phyloP scores from a whole-genome alignment of 2,888 invertebrate species.

The Ormyrus thymus region DNA sequence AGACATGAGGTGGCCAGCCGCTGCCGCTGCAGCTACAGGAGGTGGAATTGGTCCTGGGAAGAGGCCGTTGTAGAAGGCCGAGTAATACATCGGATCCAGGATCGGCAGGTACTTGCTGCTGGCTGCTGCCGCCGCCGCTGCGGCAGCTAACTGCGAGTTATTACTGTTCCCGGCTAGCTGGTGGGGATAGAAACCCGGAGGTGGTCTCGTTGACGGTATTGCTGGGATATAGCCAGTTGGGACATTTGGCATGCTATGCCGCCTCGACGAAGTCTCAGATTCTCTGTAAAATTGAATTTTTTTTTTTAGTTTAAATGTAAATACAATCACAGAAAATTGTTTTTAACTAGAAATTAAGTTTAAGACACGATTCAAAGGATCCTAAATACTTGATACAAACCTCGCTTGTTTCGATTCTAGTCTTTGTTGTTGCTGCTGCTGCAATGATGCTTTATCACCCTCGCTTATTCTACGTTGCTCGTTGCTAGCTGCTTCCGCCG shows the following conservation, averaged over 20 bases:
- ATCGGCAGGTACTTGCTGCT: conserved; percentile 74
- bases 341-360: not conserved
- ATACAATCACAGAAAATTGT: no score
- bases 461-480: conserved; percentile 67
- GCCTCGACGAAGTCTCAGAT: conserved; percentile 52
- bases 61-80: conserved; percentile 75
- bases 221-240: conserved; percentile 67
- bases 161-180: conserved; percentile 63
- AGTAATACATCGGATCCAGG: conserved; percentile 75
- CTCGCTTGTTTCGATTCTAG: conserved; percentile 26
- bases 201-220: conserved; percentile 58
- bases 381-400: not conserved
- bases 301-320: no score
- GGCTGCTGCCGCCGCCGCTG: conserved; percentile 60
- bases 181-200: conserved; percentile 68
- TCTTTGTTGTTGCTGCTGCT: conserved; percentile 56
- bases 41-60: conserved; percentile 65
- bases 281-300: conserved; percentile 24
- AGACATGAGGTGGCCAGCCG: conserved; percentile 69
- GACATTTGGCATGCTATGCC: conserved; percentile 67
- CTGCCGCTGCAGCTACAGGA: conserved; percentile 52
- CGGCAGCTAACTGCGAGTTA: conserved; percentile 47
- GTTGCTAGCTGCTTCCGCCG: conserved; percentile 41
- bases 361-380: not conserved
- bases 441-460: conserved; percentile 64